Conservation (phyloP, 2,888 invertebrate genomes). For the Lasioglossum figueresi region DNA sequence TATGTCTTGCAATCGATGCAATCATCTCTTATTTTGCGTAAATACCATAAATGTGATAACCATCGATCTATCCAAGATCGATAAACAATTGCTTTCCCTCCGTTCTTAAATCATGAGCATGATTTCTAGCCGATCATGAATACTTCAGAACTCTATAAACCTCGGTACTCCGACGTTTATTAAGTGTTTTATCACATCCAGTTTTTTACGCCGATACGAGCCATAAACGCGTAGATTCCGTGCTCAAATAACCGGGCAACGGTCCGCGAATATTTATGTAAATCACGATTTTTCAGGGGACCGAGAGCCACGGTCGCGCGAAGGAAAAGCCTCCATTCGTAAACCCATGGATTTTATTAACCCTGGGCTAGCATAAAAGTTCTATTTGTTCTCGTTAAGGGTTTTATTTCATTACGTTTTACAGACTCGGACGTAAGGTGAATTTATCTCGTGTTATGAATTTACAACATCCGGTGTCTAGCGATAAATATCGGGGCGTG, state of each 20-base stretch:
- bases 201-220: background rate
- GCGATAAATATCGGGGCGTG: background rate
- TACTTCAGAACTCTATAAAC: background rate
- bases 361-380: background rate
- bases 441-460: slow-evolving; percentile 3
- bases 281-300: background rate
- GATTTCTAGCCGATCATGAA: background rate
- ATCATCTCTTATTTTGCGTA: too few species aligned
- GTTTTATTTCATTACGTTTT: slow-evolving; percentile 9
- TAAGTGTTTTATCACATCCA: background rate
- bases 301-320: background rate
- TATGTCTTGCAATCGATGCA: too few species aligned
- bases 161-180: background rate
- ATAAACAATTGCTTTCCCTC: background rate
- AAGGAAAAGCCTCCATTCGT: background rate
- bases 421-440: background rate
- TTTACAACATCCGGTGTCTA: slow-evolving; percentile 4
- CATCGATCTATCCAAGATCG: background rate
- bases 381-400: slow-evolving; percentile 14
- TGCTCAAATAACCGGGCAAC: background rate
- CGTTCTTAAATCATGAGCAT: background rate
- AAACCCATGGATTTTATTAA: slow-evolving; percentile 8
- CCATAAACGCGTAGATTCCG: background rate
- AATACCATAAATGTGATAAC: too few species aligned
- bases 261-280: background rate